Percentiles rank a stretch among this genome's conserved stretches.
Conservation (phyloP, 2,888 invertebrate genomes). For the Agrochola lota region DNA sequence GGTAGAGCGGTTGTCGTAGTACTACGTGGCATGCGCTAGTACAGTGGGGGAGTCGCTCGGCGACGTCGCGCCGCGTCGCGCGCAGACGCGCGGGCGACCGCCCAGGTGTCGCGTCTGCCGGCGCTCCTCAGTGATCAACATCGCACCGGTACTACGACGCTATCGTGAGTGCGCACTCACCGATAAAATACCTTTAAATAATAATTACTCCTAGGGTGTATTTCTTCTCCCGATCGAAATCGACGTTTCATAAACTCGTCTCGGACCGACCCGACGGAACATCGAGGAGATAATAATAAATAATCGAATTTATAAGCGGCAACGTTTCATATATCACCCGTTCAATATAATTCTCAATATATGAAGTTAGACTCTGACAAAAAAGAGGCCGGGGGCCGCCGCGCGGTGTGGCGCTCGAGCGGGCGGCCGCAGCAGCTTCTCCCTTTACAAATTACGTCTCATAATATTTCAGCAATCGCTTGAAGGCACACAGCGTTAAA, state of each 20-base stretch:
- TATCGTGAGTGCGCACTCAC: constrained; percentile 86
- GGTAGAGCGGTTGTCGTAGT: constrained; percentile 88
- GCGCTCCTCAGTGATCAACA: constrained; percentile 87
- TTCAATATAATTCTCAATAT: constrained; percentile 90
- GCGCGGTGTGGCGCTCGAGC: constrained; percentile 84
- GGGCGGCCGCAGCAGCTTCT: constrained; percentile 86
- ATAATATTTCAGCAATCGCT: constrained; percentile 93
- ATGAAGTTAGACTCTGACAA: constrained; percentile 89
- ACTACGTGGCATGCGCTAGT: constrained; percentile 72
- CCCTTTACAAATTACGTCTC: constrained; percentile 88
- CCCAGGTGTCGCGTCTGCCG: constrained; percentile 55
- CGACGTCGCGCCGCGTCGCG: constrained; percentile 48
- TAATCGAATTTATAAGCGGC: constrained; percentile 89
- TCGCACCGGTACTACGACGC: constrained; percentile 87
- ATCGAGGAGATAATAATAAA: constrained; percentile 90
- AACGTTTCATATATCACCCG: constrained; percentile 91
- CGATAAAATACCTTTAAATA: constrained; percentile 87
- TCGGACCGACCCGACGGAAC: constrained; percentile 89
- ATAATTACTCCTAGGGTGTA: constrained; percentile 89
- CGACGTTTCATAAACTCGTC: constrained; percentile 90
- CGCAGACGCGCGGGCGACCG: constrained; percentile 34
- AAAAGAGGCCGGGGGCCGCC: constrained; percentile 82
- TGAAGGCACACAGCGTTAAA: constrained; percentile 95
- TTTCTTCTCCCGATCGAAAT: constrained; percentile 90
- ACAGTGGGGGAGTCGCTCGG: constrained; percentile 67